A percentile compares a stretch with the other conserved stretches of the same genome.
These are phyloP conservation scores for Agrochola lota DNA, from an alignment of 2,888 invertebrate species.

Conservation along the genomic window DNA sequence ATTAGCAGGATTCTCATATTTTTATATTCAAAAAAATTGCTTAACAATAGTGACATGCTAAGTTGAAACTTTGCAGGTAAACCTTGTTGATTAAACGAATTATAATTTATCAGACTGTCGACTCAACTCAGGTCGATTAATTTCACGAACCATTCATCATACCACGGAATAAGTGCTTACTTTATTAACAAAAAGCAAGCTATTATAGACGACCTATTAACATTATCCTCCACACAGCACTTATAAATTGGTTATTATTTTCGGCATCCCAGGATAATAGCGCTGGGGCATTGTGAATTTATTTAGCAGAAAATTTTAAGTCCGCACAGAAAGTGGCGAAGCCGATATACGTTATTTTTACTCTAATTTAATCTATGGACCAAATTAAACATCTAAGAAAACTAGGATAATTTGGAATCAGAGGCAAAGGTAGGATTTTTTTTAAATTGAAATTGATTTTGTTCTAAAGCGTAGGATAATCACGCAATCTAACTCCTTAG, in stretches of 20 bases:
- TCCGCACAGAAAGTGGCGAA: not conserved
- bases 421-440: not conserved
- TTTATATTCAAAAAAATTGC: not conserved
- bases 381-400: not conserved
- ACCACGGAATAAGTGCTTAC: not conserved
- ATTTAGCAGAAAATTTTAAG: slow-evolving; percentile 22
- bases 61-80: not conserved
- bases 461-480: not conserved
- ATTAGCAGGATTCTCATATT: not conserved
- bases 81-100: not conserved
- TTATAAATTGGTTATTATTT: slow-evolving; percentile 45
- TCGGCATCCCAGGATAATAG: not conserved
- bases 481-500: slow-evolving; percentile 19
- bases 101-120: not conserved
- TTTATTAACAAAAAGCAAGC: slow-evolving; percentile 6
- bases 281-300: not conserved
- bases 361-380: not conserved
- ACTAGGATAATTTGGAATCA: not conserved
- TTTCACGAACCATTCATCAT: not conserved
- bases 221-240: slow-evolving; percentile 12
- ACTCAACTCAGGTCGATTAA: not conserved
- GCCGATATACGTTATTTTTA: not conserved
- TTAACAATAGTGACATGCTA: not conserved
- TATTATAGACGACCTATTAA: slow-evolving; percentile 7
- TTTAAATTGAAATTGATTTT: not conserved